Evolutionary conservation across 1,140 invertebrate species (phyloP), one percentile per base, ranked within the genome.

Genomic region (Aporrectodea caliginosa): DNA sequence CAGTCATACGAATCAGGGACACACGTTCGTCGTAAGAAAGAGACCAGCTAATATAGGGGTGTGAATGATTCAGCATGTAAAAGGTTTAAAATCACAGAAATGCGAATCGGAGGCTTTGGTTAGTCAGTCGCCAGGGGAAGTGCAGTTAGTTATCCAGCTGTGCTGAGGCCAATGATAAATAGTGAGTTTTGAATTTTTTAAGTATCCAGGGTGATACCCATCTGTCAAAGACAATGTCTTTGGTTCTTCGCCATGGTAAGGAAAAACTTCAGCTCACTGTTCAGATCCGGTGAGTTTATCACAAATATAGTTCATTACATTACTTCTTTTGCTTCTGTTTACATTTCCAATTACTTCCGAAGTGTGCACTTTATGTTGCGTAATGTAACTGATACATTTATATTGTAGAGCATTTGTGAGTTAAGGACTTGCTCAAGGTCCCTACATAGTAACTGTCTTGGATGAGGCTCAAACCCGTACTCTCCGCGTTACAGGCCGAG

Each of bases 211-310:
- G 70, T 27, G 70, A 72, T 72, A 12, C 27, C 14, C n/a, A 72
- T 27, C 31, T 72, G 70, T 72, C 70, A 27, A 72, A 72, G 27
- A 29, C 31, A 14, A 27, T 72, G 70, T 72, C 70, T 14, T 72
- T 29, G 2, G 6, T 72, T 6, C 70, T 72, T 32, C 70, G 70
- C 2, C 70, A 72, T 27, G 70, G 70, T 14, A n/a, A 2, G 2
- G 70, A 72, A 27, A 72, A 72, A 72, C n/a, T 29, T 29, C n/a
- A n/a, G 27, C 70, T 72, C 31, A 6, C 70, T 6, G 27, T 72
- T 32, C n/a, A 6, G 43, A 22, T 6, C 22, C 43, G 43, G 43
- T 58, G 43, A 58, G 6, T 58, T 58, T 6, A 58, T 58, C 22
- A 22, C 22, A 58, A 58, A 58, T 12, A 58, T 58, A 58, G 6